Conservation (phyloP, 2,888 invertebrate species). For the Xylophagus ater region DNA sequence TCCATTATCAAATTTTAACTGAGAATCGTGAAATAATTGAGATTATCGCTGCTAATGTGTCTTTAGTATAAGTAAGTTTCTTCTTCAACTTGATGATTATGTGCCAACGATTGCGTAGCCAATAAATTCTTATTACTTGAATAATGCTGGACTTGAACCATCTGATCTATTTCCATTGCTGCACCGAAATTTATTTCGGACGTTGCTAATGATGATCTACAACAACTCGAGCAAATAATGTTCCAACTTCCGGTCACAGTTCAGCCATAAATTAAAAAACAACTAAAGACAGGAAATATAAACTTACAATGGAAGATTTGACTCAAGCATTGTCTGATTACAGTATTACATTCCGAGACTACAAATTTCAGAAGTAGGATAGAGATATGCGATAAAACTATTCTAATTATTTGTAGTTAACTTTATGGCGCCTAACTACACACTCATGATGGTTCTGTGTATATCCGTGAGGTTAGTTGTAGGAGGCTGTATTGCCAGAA, state of each 20-base stretch:
- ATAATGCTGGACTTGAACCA: constrained; percentile 84
- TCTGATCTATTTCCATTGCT: constrained; percentile 91
- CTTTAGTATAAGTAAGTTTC: constrained; percentile 85
- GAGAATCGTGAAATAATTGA: no score
- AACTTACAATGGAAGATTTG: constrained; percentile 91
- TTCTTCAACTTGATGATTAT: constrained; percentile 87
- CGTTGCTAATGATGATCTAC: constrained; percentile 91
- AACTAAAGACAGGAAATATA: constrained; percentile 67
- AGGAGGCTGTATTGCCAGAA: no score
- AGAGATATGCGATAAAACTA: no score
- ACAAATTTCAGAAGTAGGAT: no score
- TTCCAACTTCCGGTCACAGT: constrained; percentile 46
- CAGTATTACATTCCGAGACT: constrained; percentile 88
- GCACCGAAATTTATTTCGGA: constrained; percentile 97
- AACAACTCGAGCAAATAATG: constrained; percentile 82
- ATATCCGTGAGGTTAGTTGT: no score
- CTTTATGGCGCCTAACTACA: no score
- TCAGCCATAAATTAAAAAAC: no score
- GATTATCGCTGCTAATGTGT: no score
- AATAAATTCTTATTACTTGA: constrained; percentile 79
- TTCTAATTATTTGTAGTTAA: no score
- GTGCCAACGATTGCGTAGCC: constrained; percentile 89
- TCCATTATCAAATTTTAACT: no score
- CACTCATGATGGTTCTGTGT: no score
- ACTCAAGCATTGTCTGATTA: constrained; percentile 90